Evolutionary conservation across 2,797 vertebrate species (phyloP), one percentile per base, ranked within the genome.

Genomic region (Crenuchus spilurus): DNA sequence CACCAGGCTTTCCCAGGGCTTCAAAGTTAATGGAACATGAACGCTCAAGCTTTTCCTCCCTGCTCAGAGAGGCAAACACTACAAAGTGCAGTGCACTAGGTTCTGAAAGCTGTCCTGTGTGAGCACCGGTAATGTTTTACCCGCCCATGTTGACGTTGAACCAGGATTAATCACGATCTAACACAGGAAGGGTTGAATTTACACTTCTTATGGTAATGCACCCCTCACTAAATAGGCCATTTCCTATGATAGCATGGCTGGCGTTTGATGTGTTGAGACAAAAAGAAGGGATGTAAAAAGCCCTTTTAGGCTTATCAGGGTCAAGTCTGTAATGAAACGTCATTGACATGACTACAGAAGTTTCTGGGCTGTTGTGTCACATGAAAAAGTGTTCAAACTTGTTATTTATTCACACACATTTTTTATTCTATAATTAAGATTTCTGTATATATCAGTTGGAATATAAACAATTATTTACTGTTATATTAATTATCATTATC

Each of bases 111-210:
- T 35, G 20, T 22, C 41, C 13, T 75, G 44, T 73, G 63, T 65
- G 54, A 72, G 70, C 57, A 33, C 18, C 46, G 65, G 69, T 75
- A 64, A 63, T 58, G 57, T 55, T 16, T 14, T 11, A 64, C 35
- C 48, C 58, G 70, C 35, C 41, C 67, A 63, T 81, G 74, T 79
- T 83, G 75, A 75, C 52, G 30, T 77, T 77, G 75, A 83, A 77
- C 49, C 31, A 37, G 0, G 61, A 77, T 79, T 73, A 75, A 44
- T 78, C 65, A 6, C 63, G 64, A 22, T 65, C 18, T 52, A 57
- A 18, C 39, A 20, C 61, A 76, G 62, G 69, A 81, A 74, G 37
- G 42, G 52, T 35, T 16, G 26, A 71, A 61, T 66, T 66, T 66
- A 44, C 37, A 58, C 66, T 65, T 70, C 46, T 66, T 49, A 75